Evolutionary conservation across 1,140 invertebrate species (phyloP), one percentile per base, ranked within the genome.

Genomic region (Theocolax elegans): DNA sequence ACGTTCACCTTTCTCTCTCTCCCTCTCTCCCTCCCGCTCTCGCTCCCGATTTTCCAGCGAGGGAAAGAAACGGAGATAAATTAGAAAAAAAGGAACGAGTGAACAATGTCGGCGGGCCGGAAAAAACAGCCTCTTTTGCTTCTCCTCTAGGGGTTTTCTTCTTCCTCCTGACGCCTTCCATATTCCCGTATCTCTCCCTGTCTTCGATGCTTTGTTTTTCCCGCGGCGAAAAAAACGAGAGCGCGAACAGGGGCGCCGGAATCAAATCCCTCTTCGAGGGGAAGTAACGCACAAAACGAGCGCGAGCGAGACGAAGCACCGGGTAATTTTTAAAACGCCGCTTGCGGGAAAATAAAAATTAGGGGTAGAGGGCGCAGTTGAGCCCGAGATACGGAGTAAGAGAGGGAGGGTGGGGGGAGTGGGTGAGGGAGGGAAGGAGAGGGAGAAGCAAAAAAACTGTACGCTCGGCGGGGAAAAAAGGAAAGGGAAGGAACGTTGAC

Each of bases 271-370:
- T 60, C 60, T 35, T 17, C n/a, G n/a, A n/a, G n/a, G n/a, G n/a
- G n/a, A n/a, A n/a, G n/a, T n/a, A n/a, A n/a, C n/a, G n/a, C n/a
- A 40, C 31, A 53, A 51, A 40, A 25, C 25, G 31, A 19, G 9
- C 12, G 19, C 3, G 12, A 42, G 46, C 6, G 58, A 38, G 27
- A 69, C 23, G 59, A 21, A 53, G n/a, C 27, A 35, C n/a, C 74
- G 73, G 77, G 76, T 80, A 81, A 81, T 81, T 82, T 83, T 83
- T 81, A 78, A 82, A 83, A 81, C 74, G 78, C 72, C 76, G 78
- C 79, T 83, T 81, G 80, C 73, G 80, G 76, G 70, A 79, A 80
- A 82, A 82, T 81, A 81, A 83, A 82, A 80, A 82, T 81, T 80
- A 77, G 66, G 49, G 35, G 35, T 49, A 71, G 71, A 74, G 75